Evolutionary conservation across 2,113 vertebrate genomes (phyloP).

Genomic region (Aphyosemion australe): DNA sequence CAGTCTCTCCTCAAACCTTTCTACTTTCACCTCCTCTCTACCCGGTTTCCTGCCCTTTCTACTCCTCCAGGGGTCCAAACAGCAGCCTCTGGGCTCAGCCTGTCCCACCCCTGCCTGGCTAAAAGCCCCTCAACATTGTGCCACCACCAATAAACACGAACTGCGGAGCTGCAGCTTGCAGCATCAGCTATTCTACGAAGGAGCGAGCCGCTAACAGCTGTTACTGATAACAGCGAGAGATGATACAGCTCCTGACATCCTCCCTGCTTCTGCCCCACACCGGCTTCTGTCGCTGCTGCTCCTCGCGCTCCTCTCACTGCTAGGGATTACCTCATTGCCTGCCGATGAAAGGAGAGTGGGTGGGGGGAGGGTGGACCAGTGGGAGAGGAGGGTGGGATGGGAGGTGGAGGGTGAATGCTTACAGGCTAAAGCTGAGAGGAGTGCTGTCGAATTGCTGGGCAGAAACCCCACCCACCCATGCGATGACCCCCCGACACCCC

Average conservation of each 20-base stretch:
- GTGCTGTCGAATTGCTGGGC: slow-evolving; percentile 60
- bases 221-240: slow-evolving; percentile 52
- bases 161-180: slow-evolving; percentile 30
- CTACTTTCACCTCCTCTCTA: slow-evolving; percentile 7
- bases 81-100: slow-evolving; percentile 40
- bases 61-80: slow-evolving; percentile 44
- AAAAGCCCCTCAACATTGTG: slow-evolving; percentile 69
- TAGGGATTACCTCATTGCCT: slow-evolving; percentile 86
- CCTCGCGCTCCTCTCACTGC: slow-evolving; percentile 63
- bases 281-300: slow-evolving; percentile 62
- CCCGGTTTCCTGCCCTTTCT: neutral
- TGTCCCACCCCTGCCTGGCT: slow-evolving; percentile 59
- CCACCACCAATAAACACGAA: slow-evolving; percentile 32
- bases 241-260: slow-evolving; percentile 69
- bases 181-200: slow-evolving; percentile 32
- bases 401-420: slow-evolving; percentile 17
- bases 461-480: slow-evolving; percentile 65
- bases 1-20: slow-evolving; percentile 31
- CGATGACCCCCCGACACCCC: slow-evolving; percentile 25
- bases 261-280: slow-evolving; percentile 47
- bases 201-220: slow-evolving; percentile 54
- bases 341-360: slow-evolving; percentile 81
- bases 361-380: slow-evolving; percentile 73
- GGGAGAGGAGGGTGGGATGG: slow-evolving; percentile 30
- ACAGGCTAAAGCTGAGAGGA: slow-evolving; percentile 51